Percentiles rank a stretch among this genome's conserved stretches.
Evolutionary conservation across 1,140 invertebrate genomes (phyloP).

Genomic region (Centruroides vittatus): DNA sequence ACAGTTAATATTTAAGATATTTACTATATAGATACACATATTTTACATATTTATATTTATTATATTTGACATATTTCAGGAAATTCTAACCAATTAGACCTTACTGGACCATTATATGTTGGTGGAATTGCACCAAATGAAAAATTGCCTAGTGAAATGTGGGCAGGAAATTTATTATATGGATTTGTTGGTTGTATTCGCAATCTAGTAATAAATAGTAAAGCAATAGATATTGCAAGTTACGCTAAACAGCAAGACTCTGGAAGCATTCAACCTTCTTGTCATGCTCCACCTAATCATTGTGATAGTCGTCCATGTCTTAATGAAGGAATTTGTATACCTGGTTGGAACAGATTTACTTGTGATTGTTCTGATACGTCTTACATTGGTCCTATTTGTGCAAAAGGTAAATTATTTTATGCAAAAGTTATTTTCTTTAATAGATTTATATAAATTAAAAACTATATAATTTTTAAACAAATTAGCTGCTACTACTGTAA

Average conservation of each 20-base stretch:
- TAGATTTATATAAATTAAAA: too few relatives aligned
- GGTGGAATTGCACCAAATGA: conserved; percentile 54
- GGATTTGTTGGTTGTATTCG: conserved; percentile 92
- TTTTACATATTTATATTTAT: background rate
- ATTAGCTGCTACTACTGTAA: conserved; percentile 71
- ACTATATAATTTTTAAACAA: background rate
- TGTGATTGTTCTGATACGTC: conserved; percentile 86
- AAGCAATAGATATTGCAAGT: conserved; percentile 73
- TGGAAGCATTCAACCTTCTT: conserved; percentile 72
- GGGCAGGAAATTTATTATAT: conserved; percentile 72
- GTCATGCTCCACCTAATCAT: conserved; percentile 60
- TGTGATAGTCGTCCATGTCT: conserved; percentile 76
- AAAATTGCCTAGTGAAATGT: conserved; percentile 50
- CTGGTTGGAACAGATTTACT: conserved; percentile 91
- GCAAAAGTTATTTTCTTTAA: background rate
- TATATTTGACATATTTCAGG: conserved; percentile 23
- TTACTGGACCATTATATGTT: conserved; percentile 76
- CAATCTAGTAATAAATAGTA: conserved; percentile 80
- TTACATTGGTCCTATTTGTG: conserved; percentile 82
- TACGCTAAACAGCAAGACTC: conserved; percentile 80
- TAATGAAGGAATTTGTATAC: conserved; percentile 72
- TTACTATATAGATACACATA: too few relatives aligned
- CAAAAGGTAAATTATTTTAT: conserved; percentile 45
- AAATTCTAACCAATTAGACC: conserved; percentile 65
- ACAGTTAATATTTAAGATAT: too few relatives aligned